Evolutionary conservation across 1,140 invertebrate genomes (phyloP).

Genomic region (Musca domestica): DNA sequence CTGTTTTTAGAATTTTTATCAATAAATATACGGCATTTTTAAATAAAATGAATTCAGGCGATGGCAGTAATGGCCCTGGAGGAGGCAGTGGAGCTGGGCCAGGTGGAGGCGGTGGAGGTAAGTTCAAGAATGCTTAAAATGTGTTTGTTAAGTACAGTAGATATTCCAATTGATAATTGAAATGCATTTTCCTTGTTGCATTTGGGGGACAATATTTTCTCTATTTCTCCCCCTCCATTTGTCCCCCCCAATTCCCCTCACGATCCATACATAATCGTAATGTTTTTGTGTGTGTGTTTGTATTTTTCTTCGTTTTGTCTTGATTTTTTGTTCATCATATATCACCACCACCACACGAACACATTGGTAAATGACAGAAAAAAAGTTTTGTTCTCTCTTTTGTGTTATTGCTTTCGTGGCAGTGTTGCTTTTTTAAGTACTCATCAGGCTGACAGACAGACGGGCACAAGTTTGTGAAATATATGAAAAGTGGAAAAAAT

Average conservation of each 20-base stretch:
- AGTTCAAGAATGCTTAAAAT: neutral
- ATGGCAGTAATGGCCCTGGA: slow-evolving; percentile 40
- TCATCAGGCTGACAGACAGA: no score
- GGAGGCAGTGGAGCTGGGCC: slow-evolving; percentile 24
- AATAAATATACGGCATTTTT: slow-evolving; percentile 36
- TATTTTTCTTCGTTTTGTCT: slow-evolving; percentile 4
- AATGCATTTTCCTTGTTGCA: neutral
- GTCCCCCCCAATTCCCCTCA: no score
- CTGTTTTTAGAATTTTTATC: slow-evolving; percentile 35
- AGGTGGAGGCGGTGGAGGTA: slow-evolving; percentile 25
- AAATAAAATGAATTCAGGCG: slow-evolving; percentile 43
- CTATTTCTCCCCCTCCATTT: no score
- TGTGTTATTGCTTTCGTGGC: slow-evolving; percentile 19
- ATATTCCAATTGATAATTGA: neutral
- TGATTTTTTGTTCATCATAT: slow-evolving; percentile 14
- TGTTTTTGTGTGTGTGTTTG: neutral
- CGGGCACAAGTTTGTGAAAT: no score
- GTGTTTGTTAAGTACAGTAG: neutral
- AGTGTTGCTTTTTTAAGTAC: slow-evolving; percentile 8
- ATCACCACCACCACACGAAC: neutral
- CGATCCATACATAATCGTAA: neutral
- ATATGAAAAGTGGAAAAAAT: no score
- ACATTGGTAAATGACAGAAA: no score
- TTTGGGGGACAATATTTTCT: neutral
- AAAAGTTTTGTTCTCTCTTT: slow-evolving; percentile 5